Conservation (phyloP, 2,113 vertebrate species). For the Prietella phreatophila region DNA sequence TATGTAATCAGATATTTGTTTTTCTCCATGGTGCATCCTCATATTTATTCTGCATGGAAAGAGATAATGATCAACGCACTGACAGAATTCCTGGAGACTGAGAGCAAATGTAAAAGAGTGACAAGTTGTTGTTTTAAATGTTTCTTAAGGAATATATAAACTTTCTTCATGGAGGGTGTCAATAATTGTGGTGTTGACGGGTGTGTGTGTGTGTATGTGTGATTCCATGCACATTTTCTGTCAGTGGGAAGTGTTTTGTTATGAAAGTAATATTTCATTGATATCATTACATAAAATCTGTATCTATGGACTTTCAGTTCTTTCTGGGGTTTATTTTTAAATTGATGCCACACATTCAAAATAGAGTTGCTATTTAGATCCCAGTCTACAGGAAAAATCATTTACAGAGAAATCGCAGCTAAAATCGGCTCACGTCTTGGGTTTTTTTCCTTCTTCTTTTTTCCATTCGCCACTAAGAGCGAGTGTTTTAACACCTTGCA, state of each 20-base stretch:
- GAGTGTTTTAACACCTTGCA: constrained; percentile 68
- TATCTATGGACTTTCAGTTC: constrained; percentile 23
- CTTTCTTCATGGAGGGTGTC: background rate
- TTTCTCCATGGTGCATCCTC: background rate
- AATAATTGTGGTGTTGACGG: background rate
- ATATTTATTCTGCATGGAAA: background rate
- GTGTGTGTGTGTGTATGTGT: background rate
- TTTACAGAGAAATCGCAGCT: constrained; percentile 66
- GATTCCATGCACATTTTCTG: background rate
- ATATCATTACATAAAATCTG: background rate
- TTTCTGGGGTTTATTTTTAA: constrained; percentile 43
- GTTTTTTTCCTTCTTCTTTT: constrained; percentile 58
- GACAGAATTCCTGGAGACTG: background rate
- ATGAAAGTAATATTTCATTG: background rate
- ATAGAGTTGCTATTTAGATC: constrained; percentile 64
- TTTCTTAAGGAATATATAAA: background rate
- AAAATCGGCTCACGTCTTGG: constrained; percentile 67
- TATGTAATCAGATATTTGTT: background rate
- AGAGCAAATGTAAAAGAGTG: background rate
- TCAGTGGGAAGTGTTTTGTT: background rate
- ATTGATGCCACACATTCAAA: constrained; percentile 34
- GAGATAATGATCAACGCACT: background rate
- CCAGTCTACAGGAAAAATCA: constrained; percentile 52
- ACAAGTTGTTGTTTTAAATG: background rate
- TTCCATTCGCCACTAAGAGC: constrained; percentile 56